Conservation (phyloP, 2,797 vertebrate genomes). For the Amphiprion clarkii region DNA sequence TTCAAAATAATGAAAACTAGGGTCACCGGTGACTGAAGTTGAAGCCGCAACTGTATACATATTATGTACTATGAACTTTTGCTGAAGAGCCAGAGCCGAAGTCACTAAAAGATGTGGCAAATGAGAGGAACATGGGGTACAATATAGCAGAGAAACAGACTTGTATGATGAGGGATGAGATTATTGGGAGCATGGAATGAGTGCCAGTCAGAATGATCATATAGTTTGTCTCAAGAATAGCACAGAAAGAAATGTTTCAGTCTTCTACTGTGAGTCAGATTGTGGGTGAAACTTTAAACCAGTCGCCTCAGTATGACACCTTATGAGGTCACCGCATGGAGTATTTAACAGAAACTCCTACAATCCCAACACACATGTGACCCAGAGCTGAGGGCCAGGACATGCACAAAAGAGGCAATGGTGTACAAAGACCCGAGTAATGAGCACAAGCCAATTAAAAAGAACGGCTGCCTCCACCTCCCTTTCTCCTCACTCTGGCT, state of each 20-base stretch:
- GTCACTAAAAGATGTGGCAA: slow-evolving; percentile 9
- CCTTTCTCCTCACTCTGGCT: slow-evolving; percentile 52
- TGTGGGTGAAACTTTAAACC: slow-evolving; percentile 55
- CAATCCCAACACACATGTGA: slow-evolving; percentile 58
- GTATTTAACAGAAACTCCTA: slow-evolving; percentile 48
- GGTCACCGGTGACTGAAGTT: background rate
- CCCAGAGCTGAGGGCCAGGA: slow-evolving; percentile 42
- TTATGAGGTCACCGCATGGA: slow-evolving; percentile 44
- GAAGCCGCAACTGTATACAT: background rate
- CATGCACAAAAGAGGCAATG: slow-evolving; percentile 72
- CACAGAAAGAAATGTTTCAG: slow-evolving; percentile 22
- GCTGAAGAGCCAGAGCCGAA: slow-evolving; percentile 31
- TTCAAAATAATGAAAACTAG: background rate
- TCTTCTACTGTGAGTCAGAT: slow-evolving; percentile 13
- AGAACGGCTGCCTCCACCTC: slow-evolving; percentile 67
- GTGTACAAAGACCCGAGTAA: slow-evolving; percentile 85
- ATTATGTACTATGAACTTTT: slow-evolving; percentile 3
- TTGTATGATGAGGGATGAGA: slow-evolving; percentile 23
- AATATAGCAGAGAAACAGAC: slow-evolving; percentile 8
- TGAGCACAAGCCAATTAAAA: slow-evolving; percentile 83
- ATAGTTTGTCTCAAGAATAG: background rate
- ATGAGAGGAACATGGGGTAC: slow-evolving; percentile 10
- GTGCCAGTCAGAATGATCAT: background rate
- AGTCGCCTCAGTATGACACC: background rate
- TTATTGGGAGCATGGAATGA: slow-evolving; percentile 18